phyloP scores from a whole-genome alignment of 2,113 vertebrate genomes.

The Piaya cayana region DNA sequence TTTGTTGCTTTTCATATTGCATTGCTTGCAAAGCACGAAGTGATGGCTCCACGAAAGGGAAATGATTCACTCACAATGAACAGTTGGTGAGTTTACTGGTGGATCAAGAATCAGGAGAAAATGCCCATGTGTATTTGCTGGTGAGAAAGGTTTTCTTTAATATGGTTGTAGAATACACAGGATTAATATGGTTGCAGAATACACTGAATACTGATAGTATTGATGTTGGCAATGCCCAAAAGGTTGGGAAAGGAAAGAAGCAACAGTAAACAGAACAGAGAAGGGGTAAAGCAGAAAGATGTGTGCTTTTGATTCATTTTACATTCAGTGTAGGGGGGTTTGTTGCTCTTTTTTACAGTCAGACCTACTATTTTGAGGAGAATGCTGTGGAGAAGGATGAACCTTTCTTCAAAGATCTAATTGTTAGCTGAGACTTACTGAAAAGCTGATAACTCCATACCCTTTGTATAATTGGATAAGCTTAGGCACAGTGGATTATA shows the following conservation, averaged over 20 bases:
- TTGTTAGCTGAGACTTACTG: background rate
- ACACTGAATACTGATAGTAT: background rate
- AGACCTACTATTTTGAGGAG: background rate
- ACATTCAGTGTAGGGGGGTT: background rate
- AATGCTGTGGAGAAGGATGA: background rate
- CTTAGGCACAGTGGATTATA: background rate
- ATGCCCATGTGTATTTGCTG: background rate
- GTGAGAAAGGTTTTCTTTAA: constrained; percentile 16
- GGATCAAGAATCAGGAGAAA: constrained; percentile 1
- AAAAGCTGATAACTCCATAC: background rate
- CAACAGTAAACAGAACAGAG: background rate
- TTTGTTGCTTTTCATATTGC: background rate
- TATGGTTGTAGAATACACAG: background rate
- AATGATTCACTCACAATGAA: background rate
- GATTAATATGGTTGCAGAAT: background rate
- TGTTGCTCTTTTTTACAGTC: background rate
- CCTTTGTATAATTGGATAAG: background rate
- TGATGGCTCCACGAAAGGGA: background rate
- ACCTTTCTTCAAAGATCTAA: background rate
- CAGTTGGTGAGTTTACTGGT: background rate
- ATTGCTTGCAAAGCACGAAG: constrained; percentile 15
- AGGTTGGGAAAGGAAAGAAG: background rate
- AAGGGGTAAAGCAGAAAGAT: fast-evolving
- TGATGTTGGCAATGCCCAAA: background rate
- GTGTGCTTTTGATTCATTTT: background rate